Conservation (phyloP, 2,888 invertebrate genomes). For the Aleiodes testaceus region DNA sequence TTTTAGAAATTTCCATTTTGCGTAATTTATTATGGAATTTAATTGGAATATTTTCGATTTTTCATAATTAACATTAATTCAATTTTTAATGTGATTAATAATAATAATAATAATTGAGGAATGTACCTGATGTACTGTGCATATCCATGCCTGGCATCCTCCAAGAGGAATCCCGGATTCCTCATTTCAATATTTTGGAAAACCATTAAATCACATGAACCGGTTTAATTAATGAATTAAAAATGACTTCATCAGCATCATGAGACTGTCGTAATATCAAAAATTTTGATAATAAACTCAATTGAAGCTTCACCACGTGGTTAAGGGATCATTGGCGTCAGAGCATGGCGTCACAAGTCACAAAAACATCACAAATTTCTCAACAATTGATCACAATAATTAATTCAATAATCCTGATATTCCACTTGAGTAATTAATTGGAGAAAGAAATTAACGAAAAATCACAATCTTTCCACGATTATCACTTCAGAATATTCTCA, state of each 20-base stretch:
- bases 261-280: not conserved
- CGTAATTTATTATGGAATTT: too few relatives aligned
- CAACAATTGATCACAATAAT: not conserved
- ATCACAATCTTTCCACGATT: too few relatives aligned
- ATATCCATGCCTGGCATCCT: slow-evolving; percentile 71
- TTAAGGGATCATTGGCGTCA: not conserved
- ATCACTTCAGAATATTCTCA: too few relatives aligned
- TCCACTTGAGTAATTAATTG: not conserved
- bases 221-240: not conserved
- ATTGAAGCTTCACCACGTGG: slow-evolving; percentile 25
- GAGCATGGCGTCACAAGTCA: slow-evolving; percentile 26
- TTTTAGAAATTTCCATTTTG: too few relatives aligned
- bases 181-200: slow-evolving; percentile 71
- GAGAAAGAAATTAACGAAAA: not conserved
- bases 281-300: not conserved
- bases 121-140: slow-evolving; percentile 70
- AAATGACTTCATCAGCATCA: slow-evolving; percentile 22
- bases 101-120: slow-evolving; percentile 5
- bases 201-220: slow-evolving; percentile 61
- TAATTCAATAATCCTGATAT: not conserved
- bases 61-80: not conserved
- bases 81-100: not conserved
- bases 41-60: too few relatives aligned
- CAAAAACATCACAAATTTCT: not conserved
- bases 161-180: slow-evolving; percentile 71